phyloP scores from a whole-genome alignment of 2,888 invertebrate species.

The Meghimatium bilineatum region DNA sequence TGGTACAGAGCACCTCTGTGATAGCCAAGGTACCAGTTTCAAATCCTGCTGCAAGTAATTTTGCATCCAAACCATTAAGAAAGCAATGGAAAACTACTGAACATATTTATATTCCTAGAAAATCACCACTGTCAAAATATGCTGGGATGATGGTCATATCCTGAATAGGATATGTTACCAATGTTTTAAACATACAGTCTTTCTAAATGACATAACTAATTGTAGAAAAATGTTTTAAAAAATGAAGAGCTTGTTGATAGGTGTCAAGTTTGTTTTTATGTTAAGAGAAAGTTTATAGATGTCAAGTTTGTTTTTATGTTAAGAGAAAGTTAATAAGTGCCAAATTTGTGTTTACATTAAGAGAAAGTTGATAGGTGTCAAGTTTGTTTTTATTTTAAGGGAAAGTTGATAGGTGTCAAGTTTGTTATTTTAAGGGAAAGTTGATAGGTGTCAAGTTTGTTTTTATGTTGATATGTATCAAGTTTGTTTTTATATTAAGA shows the following conservation, averaged over 20 bases:
- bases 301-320: neutral
- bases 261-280: neutral
- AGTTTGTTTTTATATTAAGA: neutral
- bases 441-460: too few species aligned
- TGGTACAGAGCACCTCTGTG: too few species aligned
- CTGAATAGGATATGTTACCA: too few species aligned
- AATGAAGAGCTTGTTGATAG: neutral
- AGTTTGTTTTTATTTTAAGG: neutral
- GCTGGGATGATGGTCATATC: too few species aligned
- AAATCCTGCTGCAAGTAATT: too few species aligned
- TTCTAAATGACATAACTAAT: neutral
- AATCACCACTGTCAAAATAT: too few species aligned
- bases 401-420: neutral
- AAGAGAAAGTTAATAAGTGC: neutral
- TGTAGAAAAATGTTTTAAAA: neutral
- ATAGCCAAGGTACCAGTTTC: too few species aligned
- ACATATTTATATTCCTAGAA: too few species aligned
- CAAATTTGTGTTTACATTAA: neutral
- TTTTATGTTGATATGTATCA: neutral
- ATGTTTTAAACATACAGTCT: neutral
- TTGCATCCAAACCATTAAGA: too few species aligned
- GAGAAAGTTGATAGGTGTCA: neutral
- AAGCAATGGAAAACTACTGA: too few species aligned
- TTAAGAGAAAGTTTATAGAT: neutral
- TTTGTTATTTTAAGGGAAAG: neutral